These are phyloP conservation scores for Lagopus muta DNA, from an alignment of 2,113 vertebrate species.

Conservation along the genomic window DNA sequence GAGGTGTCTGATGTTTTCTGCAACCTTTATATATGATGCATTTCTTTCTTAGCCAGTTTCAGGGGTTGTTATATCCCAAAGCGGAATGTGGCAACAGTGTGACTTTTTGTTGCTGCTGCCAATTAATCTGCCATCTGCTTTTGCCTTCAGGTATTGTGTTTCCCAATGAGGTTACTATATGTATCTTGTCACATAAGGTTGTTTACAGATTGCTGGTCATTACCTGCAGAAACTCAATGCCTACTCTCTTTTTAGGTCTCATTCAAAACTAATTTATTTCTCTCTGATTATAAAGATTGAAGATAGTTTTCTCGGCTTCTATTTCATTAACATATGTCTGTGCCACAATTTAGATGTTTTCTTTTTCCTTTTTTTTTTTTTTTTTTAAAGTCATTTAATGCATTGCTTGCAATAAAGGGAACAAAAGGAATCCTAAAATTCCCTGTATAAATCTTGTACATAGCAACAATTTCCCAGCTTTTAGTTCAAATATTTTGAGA, in stretches of 20 bases:
- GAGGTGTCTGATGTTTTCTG: neutral
- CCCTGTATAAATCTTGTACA: neutral
- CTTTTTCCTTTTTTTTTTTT: neutral
- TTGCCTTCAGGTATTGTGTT: neutral
- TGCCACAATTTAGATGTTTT: neutral
- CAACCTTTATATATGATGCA: neutral
- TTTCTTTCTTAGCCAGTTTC: neutral
- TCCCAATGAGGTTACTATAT: neutral
- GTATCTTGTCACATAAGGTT: neutral
- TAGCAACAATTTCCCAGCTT: neutral
- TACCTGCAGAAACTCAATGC: neutral
- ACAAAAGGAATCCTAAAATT: constrained; percentile 3
- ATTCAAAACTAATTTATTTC: neutral
- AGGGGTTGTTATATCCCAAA: constrained; percentile 21
- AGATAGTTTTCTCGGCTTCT: neutral
- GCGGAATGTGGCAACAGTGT: neutral
- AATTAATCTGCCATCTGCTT: constrained; percentile 34
- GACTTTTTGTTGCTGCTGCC: constrained; percentile 29
- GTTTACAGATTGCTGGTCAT: constrained; percentile 32
- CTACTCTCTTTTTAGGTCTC: constrained; percentile 10
- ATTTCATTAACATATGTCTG: neutral
- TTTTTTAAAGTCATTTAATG: neutral
- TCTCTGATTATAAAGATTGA: neutral
- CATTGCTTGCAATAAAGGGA: neutral
- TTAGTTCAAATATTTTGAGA: constrained; percentile 5